Evolutionary conservation across 2,888 invertebrate species (phyloP), one percentile per base, ranked within the genome.

Genomic region (Ichneumoninae sp.): DNA sequence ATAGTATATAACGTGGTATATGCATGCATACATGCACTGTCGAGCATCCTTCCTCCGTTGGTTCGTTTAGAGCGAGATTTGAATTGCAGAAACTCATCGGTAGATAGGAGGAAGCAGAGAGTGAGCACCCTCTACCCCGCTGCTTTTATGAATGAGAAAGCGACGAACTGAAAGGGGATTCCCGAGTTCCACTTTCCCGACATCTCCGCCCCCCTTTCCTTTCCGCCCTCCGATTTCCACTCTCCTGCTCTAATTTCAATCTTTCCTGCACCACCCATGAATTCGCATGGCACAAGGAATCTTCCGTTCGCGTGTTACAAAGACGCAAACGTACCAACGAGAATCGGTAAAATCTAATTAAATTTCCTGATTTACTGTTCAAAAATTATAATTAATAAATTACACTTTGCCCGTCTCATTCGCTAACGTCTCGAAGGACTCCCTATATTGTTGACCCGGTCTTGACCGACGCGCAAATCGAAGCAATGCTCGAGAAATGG

Each of bases 121-220:
- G 79, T 54, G 74, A 79, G 47, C 44, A 50, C 68, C 50, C 30
- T 54, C 71, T 74, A 44, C 65, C 71, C 74, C 50, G 69, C 63
- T 65, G 63, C 73, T 86, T 83, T 85, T 83, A 83, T 86, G 87
- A 88, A 86, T 87, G 84, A 87, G 83, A 85, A 87, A 85, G 76
- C 79, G 74, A 83, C 83, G 86, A 79, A 85, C 84, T 78, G 79
- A 80, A 84, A 85, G 86, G 83, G 86, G 81, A 83, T 81, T 73
- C 65, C 73, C 76, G 80, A 83, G 71, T 77, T 81, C 74, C 68
- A 82, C 82, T 76, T 52, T 74, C 68, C 54, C 73, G 68, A 68
- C 65, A 54, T 65, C 75, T 26, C 63, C 60, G 33, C 74, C 13
- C 47, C 54, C 44, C 22, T 30, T 73, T 44, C 33, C 66, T 60